These are phyloP conservation scores for Malurus cyaneus DNA, from an alignment of 2,113 vertebrate species.

Conservation along the genomic window DNA sequence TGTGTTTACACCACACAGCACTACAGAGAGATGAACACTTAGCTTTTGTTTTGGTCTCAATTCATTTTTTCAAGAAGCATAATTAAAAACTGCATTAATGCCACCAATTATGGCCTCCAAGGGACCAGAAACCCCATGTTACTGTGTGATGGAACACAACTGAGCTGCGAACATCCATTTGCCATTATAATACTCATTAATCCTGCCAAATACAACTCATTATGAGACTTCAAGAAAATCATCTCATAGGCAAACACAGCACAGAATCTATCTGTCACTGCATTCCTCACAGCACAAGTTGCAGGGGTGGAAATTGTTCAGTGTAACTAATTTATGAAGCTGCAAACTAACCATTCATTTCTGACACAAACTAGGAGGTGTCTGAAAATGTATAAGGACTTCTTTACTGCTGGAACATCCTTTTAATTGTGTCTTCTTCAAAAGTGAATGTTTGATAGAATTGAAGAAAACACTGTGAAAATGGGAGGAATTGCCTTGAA, in stretches of 20 bases:
- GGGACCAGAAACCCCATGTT: conserved; percentile 88
- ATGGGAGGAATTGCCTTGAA: neutral
- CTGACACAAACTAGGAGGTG: conserved; percentile 52
- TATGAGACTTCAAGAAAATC: conserved; percentile 95
- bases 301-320: conserved; percentile 71
- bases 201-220: conserved; percentile 98
- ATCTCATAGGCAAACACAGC: conserved; percentile 96
- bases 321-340: conserved; percentile 72
- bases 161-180: conserved; percentile 93
- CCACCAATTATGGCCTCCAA: conserved; percentile 88
- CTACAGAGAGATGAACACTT: conserved; percentile 80
- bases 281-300: conserved; percentile 75
- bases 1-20: conserved; percentile 70
- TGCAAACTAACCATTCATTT: conserved; percentile 66
- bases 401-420: neutral
- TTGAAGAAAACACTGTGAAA: neutral
- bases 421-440: neutral
- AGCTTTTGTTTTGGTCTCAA: conserved; percentile 88
- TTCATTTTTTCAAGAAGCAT: conserved; percentile 92
- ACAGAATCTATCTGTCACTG: conserved; percentile 89
- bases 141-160: conserved; percentile 92
- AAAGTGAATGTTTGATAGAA: neutral
- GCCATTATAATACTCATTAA: conserved; percentile 96
- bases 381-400: conserved; percentile 36
- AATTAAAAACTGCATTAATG: conserved; percentile 98